Conservation (phyloP, 2,888 invertebrate species). For the Capitulum mitella region DNA sequence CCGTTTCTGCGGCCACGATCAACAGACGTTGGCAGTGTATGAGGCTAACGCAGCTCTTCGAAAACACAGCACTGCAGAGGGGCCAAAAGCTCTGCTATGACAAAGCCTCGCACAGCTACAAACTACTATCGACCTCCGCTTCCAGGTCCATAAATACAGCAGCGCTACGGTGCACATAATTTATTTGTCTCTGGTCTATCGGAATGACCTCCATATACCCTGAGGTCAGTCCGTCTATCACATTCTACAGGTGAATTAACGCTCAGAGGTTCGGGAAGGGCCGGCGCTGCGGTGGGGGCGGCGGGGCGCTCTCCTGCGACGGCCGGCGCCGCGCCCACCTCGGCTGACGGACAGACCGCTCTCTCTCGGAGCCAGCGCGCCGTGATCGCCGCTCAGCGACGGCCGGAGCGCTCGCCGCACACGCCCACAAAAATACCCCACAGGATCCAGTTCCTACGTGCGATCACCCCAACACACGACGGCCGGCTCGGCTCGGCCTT, state of each 20-base stretch:
- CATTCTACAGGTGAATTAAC: conserved; percentile 17
- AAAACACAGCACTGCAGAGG: no score
- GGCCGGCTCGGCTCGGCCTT: no score
- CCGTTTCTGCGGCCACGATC: no score
- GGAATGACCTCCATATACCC: conserved; percentile 21
- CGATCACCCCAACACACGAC: neutral
- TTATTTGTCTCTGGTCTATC: conserved; percentile 21
- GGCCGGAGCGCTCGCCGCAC: neutral
- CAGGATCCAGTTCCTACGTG: conserved; percentile 3
- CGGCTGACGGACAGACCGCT: neutral
- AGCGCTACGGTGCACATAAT: conserved; percentile 14
- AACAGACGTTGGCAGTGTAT: no score
- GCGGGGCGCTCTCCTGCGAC: neutral
- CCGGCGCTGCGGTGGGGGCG: neutral
- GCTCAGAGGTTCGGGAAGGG: neutral
- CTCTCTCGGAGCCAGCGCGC: neutral
- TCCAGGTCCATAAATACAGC: no score
- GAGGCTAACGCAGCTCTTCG: no score
- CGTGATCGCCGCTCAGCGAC: neutral
- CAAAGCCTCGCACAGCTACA: no score
- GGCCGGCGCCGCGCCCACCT: neutral
- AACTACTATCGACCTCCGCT: no score
- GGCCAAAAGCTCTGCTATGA: no score
- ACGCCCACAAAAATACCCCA: neutral
- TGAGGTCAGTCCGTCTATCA: conserved; percentile 25